Conservation (phyloP, 2,113 vertebrate genomes). For the zebrafish (Danio rerio) region DNA sequence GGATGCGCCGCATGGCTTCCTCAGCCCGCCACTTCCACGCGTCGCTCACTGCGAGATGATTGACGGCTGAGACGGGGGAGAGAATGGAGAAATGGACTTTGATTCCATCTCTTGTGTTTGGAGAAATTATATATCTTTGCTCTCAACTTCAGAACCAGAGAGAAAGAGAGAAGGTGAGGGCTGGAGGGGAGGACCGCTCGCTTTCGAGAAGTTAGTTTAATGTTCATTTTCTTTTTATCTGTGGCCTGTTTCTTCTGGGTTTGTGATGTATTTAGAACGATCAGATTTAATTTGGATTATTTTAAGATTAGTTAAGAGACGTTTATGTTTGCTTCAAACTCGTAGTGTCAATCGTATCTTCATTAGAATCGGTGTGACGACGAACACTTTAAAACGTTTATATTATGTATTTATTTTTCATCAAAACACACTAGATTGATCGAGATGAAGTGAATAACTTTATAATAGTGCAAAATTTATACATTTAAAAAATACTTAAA, state of each 20-base stretch:
- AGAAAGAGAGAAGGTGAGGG: slow-evolving; percentile 10
- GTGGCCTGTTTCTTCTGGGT: background rate
- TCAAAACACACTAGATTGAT: background rate
- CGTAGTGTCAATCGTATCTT: background rate
- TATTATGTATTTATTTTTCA: background rate
- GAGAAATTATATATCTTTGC: slow-evolving; percentile 66
- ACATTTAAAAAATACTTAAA: background rate
- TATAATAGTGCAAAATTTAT: background rate
- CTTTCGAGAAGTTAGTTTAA: slow-evolving; percentile 4
- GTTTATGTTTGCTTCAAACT: background rate
- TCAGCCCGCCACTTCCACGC: slow-evolving; percentile 68
- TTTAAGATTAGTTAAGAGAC: background rate
- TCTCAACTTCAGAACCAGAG: slow-evolving; percentile 43
- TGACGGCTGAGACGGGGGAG: slow-evolving; percentile 63
- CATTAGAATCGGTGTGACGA: too few relatives aligned
- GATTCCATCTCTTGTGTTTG: slow-evolving; percentile 69
- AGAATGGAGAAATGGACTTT: slow-evolving; percentile 62
- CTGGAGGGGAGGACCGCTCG: slow-evolving; percentile 5
- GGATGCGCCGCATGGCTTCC: slow-evolving; percentile 67
- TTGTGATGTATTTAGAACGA: background rate
- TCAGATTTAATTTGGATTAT: background rate
- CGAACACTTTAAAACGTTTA: too few relatives aligned
- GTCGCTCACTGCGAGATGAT: slow-evolving; percentile 71
- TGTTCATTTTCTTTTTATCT: slow-evolving; percentile 12
- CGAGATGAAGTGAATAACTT: background rate